Evolutionary conservation across 2,797 vertebrate genomes (phyloP), one percentile per base, ranked within the genome.

Genomic region (Sylvilagus floridanus): DNA sequence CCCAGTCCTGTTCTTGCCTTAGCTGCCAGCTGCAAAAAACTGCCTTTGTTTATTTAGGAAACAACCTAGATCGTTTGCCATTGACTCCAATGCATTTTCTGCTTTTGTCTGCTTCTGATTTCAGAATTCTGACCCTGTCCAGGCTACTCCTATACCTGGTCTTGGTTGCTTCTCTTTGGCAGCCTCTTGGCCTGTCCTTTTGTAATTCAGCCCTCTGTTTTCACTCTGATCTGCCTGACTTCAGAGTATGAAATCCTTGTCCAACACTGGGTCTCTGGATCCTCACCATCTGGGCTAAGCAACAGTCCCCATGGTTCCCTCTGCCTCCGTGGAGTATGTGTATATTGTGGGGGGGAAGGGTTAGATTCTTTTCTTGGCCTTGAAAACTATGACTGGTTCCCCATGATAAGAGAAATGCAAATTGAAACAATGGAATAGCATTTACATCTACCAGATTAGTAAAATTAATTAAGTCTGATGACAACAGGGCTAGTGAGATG

Each of bases 391-490:
- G 86, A 92, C 72, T 94, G 79, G 50, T 57, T 97, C 47, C 52
- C 68, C 85, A 89, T 65, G 88, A 96, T 96, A 94, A 96, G 95
- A 47, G 66, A 93, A 94, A 97, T 91, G 79, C 88, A 95, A 78
- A 92, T 68, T 77, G 88, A 95, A 95, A 91, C 76, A 66, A 84
- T 96, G 83, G 93, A 95, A 78, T 79, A 84, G 54, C 78, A 88
- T 73, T 95, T 78, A 90, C n/a, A 71, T 93, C 92, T 92, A 90
- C 83, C 79, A 94, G 91, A 94, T 83, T 93, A 96, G 72, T 78
- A 95, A 94, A 96, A 92, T 96, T 96, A 96, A 96, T 96, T 93
- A 93, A 96, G 83, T 86, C 63, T 84, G 85, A 60, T 83, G 79
- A 91, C 85, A 92, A 84, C 35, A 71, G 78, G 84, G 66, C 69